Base-by-base conservation (phyloP, 1,140 invertebrate genomes). In the Temnothorax longispinosus region DNA sequence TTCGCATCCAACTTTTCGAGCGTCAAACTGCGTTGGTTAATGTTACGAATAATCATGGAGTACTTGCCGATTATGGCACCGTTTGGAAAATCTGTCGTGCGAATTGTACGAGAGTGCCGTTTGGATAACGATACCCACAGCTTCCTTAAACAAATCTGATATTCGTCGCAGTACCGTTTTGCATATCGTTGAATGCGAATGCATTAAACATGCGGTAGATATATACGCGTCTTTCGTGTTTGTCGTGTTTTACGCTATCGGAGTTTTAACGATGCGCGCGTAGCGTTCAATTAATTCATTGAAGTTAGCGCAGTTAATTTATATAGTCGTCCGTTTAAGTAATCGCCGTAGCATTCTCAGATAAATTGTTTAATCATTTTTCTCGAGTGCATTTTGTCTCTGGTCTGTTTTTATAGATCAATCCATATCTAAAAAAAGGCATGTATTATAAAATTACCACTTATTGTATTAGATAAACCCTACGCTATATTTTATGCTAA, bases 181-280 rank as follows among this genome's bases (percentile, higher is more conserved):
- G 77, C 47, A 52, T 41, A 35, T 81, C 77, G 64, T 27, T 56
- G 47, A 81, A 81, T 54, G 15, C 35, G 77, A 56, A 69, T 69
- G 62, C 62, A 69, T 81, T 81, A 81, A 54, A 81, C 77, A 80
- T 80, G 21, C 35, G 18, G 44, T 35, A 65, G 58, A 78, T 78
- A 58, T 7, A 35, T 21, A 21, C 64, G 64, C 5, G n/a, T 35
- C 6, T 15, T 15, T 64, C 58, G 18, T 27, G 58, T 41, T 81
- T 4, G 32, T 78, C 60, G 50, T 44, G 50, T 71, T 81, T 81
- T 44, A 35, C 47, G n/a, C 65, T 81, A 71, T 71, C 52, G 52
- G 15, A 27, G 15, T 71, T 56, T 81, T 71, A 71, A 56, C 64
- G 78, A 81, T 32, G n/a, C 11, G 11, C 38, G 35, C 65, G 21